Percentiles rank a stretch among this genome's conserved stretches.
Conservation (phyloP, 2,797 vertebrate species). For the Thamnophis elegans region DNA sequence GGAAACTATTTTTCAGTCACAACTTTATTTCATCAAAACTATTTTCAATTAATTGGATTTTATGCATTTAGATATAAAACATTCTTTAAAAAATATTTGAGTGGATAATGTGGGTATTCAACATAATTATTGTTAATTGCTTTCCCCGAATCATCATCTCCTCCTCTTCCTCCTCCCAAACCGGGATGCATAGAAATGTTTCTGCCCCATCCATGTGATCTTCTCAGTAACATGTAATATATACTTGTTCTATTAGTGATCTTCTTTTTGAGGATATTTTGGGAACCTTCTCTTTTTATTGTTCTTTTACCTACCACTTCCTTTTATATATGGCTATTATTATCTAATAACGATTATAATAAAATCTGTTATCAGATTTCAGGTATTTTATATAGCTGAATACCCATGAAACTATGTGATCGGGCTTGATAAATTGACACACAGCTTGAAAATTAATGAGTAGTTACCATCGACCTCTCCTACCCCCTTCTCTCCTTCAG, state of each 20-base stretch:
- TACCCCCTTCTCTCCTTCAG: too few relatives aligned
- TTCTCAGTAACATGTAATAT: neutral
- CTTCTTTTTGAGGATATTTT: neutral
- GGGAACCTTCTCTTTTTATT: neutral
- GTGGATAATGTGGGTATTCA: neutral
- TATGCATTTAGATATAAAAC: neutral
- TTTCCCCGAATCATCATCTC: neutral
- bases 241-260: neutral
- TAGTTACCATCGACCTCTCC: too few relatives aligned
- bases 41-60: slow-evolving; percentile 9
- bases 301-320: neutral
- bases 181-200: too few relatives aligned
- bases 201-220: neutral
- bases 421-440: too few relatives aligned
- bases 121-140: neutral
- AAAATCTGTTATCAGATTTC: neutral
- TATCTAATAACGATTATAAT: neutral
- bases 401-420: too few relatives aligned
- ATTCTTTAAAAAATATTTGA: neutral
- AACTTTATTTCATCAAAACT: neutral
- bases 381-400: neutral
- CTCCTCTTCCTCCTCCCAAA: neutral
- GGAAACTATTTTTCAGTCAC: slow-evolving; percentile 23
- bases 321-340: neutral
- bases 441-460: too few relatives aligned